Evolutionary conservation across 2,113 vertebrate species (phyloP), one percentile per base, ranked within the genome.

Genomic region (Lates calcarifer): DNA sequence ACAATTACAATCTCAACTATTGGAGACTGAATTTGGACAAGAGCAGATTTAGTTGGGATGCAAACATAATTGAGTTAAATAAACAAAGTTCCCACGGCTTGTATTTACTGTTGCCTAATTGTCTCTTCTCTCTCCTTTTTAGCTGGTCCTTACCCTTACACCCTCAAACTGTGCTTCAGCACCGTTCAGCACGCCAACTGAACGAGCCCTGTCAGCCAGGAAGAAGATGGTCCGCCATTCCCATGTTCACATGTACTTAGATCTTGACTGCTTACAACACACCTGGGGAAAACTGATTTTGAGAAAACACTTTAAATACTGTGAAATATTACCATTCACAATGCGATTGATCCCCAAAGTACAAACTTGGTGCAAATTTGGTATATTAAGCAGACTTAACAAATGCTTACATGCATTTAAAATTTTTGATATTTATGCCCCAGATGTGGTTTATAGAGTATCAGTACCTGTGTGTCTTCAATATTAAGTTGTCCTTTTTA

Each of bases 91-190:
- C 2, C 13, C 2, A 8, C 1, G 9, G 9, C 3, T 41, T 20
- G 1, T 35, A 22, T 43, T 73, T 13, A 4, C 10, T 24, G 56
- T 53, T 12, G 51, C 17, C 65, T 78, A 17, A 75, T 4, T 1
- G 0, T 56, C 14, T 41, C 26, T 17, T 41, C 12, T 77, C 1
- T 20, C 35, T 57, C 22, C 29, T 12, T 60, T 69, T 7, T 79
- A 98, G 97, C 96, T 41, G 97, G 97, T 26, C 97, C 97, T 0
- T 98, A 98, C 80, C 97, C 97, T 0, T 98, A 97, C 91, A 98
- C 97, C 68, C 95, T 98, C 86, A 98, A 98, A 84, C 89, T 98
- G 88, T 98, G 97, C 89, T 98, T 98, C 95, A 98, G 97, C 77
- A 98, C 97, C 0, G 96, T 96, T 29, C 97, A 98, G 87, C 97